Conservation (phyloP, 2,888 invertebrate genomes). For the Opisthograptis luteolata region DNA sequence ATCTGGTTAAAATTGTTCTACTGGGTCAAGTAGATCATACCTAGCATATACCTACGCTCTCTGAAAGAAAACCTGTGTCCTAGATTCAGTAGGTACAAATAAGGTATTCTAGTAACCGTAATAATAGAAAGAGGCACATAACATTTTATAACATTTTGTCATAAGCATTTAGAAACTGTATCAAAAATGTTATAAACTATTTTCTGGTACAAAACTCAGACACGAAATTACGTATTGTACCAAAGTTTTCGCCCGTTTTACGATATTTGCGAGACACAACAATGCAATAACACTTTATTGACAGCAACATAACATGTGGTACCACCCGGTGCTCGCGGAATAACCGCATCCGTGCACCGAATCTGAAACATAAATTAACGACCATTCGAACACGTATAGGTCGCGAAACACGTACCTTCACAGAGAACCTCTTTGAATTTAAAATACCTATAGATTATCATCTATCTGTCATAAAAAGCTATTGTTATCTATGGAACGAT, state of each 20-base stretch:
- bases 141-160: too few species aligned
- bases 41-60: too few species aligned
- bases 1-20: too few species aligned
- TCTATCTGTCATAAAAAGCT: slow-evolving; percentile 24
- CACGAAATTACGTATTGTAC: slow-evolving; percentile 7
- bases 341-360: slow-evolving; percentile 42
- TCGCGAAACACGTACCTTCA: slow-evolving; percentile 38
- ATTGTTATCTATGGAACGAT: slow-evolving; percentile 38
- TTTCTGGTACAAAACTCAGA: too few species aligned
- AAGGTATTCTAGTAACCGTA: too few species aligned
- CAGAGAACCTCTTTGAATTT: slow-evolving; percentile 43
- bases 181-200: too few species aligned
- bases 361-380: slow-evolving; percentile 42
- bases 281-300: slow-evolving; percentile 36
- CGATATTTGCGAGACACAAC: slow-evolving; percentile 7
- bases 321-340: slow-evolving; percentile 44
- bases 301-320: slow-evolving; percentile 43
- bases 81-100: too few species aligned
- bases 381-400: slow-evolving; percentile 42
- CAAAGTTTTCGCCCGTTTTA: slow-evolving; percentile 14
- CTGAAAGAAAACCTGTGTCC: too few species aligned
- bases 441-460: slow-evolving; percentile 32
- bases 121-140: too few species aligned
- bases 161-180: neutral
- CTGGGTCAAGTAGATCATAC: too few species aligned